Percentiles rank a stretch among this genome's conserved stretches.
phyloP scores from a whole-genome alignment of 2,113 vertebrate genomes.

The Aleadryas rufinucha region DNA sequence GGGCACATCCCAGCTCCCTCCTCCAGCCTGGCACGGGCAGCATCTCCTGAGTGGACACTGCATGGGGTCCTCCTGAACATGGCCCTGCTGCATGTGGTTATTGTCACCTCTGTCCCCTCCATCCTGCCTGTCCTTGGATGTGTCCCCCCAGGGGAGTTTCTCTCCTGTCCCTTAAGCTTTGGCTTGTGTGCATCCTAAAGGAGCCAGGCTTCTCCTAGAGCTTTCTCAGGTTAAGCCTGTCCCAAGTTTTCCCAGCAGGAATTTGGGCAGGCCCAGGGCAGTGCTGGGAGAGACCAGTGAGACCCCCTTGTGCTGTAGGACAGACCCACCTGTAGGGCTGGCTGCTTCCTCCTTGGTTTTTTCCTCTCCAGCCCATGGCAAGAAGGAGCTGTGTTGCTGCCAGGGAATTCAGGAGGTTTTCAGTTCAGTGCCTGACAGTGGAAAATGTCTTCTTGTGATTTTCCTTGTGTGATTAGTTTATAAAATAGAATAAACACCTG shows the following conservation, averaged over 20 bases:
- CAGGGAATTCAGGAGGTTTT: background rate
- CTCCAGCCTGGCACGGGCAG: constrained; percentile 2
- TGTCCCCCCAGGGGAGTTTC: background rate
- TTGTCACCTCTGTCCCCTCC: background rate
- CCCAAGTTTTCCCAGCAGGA: background rate
- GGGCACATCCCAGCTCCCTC: too few relatives aligned
- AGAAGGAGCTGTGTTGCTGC: background rate
- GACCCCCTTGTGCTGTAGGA: background rate
- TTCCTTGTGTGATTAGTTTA: background rate
- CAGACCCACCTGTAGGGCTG: background rate
- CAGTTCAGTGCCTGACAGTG: background rate
- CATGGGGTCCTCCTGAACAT: constrained; percentile 13
- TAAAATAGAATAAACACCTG: background rate
- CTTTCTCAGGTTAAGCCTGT: background rate
- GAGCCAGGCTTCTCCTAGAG: background rate
- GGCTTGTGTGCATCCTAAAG: background rate
- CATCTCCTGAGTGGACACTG: constrained; percentile 49
- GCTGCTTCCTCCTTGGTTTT: background rate
- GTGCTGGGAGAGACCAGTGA: background rate
- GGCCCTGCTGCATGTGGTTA: constrained; percentile 10
- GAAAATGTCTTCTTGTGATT: background rate
- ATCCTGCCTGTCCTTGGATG: background rate
- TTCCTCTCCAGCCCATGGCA: background rate
- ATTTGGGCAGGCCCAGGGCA: background rate
- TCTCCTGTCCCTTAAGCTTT: background rate